phyloP scores from a whole-genome alignment of 2,888 invertebrate genomes.

The Allygus modestus region DNA sequence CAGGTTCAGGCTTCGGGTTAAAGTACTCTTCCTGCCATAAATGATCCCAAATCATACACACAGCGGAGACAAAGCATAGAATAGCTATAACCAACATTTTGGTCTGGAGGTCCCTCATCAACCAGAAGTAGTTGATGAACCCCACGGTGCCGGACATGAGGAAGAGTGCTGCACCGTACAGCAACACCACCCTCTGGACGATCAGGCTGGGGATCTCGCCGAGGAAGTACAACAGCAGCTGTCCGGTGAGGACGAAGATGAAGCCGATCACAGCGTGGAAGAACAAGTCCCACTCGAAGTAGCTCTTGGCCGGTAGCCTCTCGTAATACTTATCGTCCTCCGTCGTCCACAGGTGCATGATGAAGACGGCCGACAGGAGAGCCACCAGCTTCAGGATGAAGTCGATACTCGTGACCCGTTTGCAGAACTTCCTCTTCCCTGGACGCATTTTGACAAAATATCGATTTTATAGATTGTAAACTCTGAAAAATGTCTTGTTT shows the following conservation, averaged over 20 bases:
- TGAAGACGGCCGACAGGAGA: neutral
- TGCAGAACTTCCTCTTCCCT: neutral
- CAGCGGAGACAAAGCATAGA: neutral
- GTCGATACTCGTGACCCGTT: neutral
- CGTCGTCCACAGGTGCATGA: conserved; percentile 9
- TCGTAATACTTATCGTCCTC: neutral
- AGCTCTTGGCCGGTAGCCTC: conserved; percentile 12
- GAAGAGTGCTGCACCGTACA: neutral
- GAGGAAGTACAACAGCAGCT: neutral
- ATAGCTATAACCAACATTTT: neutral
- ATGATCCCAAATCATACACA: neutral
- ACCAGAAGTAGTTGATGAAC: conserved; percentile 1
- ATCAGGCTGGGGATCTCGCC: conserved; percentile 6
- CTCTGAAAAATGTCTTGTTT: neutral
- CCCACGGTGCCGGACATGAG: neutral
- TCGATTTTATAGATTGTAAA: neutral
- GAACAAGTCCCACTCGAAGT: conserved; percentile 23
- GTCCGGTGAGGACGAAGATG: conserved; percentile 21
- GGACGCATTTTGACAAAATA: conserved; percentile 4
- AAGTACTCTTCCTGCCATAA: conserved; percentile 21
- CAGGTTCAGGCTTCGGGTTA: neutral
- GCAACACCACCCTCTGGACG: conserved; percentile 1
- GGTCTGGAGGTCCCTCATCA: neutral
- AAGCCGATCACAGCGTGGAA: conserved; percentile 7
- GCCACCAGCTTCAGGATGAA: conserved; percentile 16